Percentiles rank a stretch among this genome's conserved stretches.
Evolutionary conservation across 2,888 invertebrate genomes (phyloP).

Genomic region (Oxytorus armatus): DNA sequence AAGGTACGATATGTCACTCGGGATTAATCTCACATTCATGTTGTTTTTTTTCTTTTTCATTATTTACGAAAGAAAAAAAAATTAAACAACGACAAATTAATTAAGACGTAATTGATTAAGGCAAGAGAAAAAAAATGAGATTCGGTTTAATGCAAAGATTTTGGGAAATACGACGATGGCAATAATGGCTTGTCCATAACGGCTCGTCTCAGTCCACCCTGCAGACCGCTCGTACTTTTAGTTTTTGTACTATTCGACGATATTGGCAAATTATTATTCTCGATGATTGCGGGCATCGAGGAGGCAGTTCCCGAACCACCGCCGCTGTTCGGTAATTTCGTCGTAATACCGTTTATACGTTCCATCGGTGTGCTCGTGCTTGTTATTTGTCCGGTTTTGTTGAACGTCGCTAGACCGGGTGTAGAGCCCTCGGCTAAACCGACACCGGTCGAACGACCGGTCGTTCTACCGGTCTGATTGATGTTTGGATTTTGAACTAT

Average conservation of each 20-base stretch:
- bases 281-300: slow-evolving; percentile 76
- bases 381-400: slow-evolving; percentile 80
- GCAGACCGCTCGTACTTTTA: slow-evolving; percentile 77
- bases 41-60: slow-evolving; percentile 23
- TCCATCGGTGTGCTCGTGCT: slow-evolving; percentile 83
- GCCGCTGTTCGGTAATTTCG: slow-evolving; percentile 73
- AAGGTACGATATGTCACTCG: slow-evolving; percentile 67
- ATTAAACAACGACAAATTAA: background rate
- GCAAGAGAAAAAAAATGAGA: slow-evolving; percentile 46
- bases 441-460: slow-evolving; percentile 78
- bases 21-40: slow-evolving; percentile 54
- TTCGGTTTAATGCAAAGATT: slow-evolving; percentile 77
- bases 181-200: slow-evolving; percentile 80
- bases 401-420: slow-evolving; percentile 76
- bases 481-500: slow-evolving; percentile 80
- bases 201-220: slow-evolving; percentile 80
- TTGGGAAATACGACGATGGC: slow-evolving; percentile 82
- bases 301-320: slow-evolving; percentile 72
- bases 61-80: background rate
- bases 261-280: slow-evolving; percentile 79
- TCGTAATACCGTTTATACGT: slow-evolving; percentile 77
- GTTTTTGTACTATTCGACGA: slow-evolving; percentile 76
- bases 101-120: background rate
- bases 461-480: slow-evolving; percentile 78
- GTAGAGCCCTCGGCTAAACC: slow-evolving; percentile 76